These are phyloP conservation scores for Megalops atlanticus DNA, from an alignment of 2,113 vertebrate species.

Conservation along the genomic window DNA sequence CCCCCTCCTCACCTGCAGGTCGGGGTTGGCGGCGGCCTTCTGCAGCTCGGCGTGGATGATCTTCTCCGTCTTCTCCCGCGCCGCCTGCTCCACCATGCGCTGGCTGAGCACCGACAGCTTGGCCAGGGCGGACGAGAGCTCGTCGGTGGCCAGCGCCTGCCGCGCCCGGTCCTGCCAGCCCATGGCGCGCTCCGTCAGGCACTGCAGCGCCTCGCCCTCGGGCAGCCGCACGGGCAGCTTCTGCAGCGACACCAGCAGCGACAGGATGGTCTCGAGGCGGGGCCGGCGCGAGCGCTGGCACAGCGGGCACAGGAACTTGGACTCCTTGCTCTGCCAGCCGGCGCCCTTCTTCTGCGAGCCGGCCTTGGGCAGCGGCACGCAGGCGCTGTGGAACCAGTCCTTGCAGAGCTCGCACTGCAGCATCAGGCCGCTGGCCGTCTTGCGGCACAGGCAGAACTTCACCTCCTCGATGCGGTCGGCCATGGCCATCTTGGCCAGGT, in stretches of 20 bases:
- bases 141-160: conserved; percentile 89
- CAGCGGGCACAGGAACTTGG: conserved; percentile 92
- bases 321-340: conserved; percentile 91
- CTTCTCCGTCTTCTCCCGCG: conserved; percentile 95
- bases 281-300: conserved; percentile 94
- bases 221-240: conserved; percentile 92
- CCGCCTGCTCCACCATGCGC: conserved; percentile 97
- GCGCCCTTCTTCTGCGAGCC: conserved; percentile 87
- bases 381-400: conserved; percentile 96
- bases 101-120: conserved; percentile 96
- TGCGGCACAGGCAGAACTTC: conserved; percentile 94
- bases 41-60: conserved; percentile 97
- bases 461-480: conserved; percentile 95
- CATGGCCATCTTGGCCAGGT: conserved; percentile 95
- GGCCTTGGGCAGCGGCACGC: conserved; percentile 90
- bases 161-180: conserved; percentile 96
- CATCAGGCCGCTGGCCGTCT: conserved; percentile 94
- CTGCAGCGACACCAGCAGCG: conserved; percentile 92
- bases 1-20: conserved; percentile 81
- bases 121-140: conserved; percentile 94
- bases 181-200: conserved; percentile 95
- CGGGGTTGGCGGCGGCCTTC: conserved; percentile 96
- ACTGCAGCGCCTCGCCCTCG: conserved; percentile 93
- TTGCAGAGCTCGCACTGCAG: conserved; percentile 96
- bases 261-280: conserved; percentile 93